Conservation (phyloP, 2,797 vertebrate genomes). For the Acipenser transmontanus region DNA sequence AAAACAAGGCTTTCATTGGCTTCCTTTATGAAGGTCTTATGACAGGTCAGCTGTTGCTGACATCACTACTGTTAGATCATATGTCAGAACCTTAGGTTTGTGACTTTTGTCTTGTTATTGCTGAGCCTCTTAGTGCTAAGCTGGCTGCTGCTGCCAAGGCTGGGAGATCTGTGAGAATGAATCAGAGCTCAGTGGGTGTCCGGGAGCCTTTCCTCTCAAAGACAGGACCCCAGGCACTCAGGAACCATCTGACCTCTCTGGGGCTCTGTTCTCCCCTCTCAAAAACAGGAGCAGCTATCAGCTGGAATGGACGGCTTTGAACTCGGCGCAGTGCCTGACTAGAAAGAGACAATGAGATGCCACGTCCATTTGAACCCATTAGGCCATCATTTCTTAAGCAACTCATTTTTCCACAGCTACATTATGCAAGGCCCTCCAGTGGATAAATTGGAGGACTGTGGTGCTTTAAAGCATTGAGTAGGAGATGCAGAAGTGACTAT, state of each 20-base stretch:
- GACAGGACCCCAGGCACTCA: slow-evolving; percentile 43
- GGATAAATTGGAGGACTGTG: no score
- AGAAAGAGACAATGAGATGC: no score
- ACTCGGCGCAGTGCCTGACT: neutral
- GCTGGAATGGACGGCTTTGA: slow-evolving; percentile 55
- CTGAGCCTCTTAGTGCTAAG: slow-evolving; percentile 45
- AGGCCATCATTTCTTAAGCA: no score
- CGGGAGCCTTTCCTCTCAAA: slow-evolving; percentile 40
- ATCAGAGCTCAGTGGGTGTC: slow-evolving; percentile 44
- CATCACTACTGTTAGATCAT: slow-evolving; percentile 70
- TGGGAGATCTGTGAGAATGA: slow-evolving; percentile 34
- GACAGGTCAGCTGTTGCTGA: slow-evolving; percentile 88
- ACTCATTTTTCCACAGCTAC: no score
- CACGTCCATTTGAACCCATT: no score
- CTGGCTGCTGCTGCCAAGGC: slow-evolving; percentile 30
- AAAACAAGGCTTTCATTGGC: slow-evolving; percentile 47
- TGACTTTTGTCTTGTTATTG: slow-evolving; percentile 62
- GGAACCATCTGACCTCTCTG: slow-evolving; percentile 61
- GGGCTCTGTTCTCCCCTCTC: slow-evolving; percentile 39
- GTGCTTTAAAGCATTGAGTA: no score
- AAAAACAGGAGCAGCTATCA: slow-evolving; percentile 43
- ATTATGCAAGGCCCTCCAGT: no score
- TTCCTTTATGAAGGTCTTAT: slow-evolving; percentile 63
- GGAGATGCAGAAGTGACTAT: no score
- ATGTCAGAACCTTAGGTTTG: slow-evolving; percentile 67